Evolutionary conservation across 1,140 invertebrate genomes (phyloP).

Genomic region (Drosophila neocordata): DNA sequence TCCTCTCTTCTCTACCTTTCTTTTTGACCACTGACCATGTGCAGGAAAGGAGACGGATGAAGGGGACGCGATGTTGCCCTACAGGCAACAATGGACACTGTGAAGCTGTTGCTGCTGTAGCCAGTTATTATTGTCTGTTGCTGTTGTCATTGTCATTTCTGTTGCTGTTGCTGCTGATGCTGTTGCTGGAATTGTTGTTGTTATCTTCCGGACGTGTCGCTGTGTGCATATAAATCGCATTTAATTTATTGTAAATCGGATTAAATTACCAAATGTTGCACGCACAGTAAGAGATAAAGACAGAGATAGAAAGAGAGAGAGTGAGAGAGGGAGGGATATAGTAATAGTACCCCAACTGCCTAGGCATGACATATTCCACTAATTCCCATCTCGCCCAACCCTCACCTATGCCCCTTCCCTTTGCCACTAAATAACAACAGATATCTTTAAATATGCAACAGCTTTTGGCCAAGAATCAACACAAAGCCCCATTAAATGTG

Average conservation of each 20-base stretch:
- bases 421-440: slow-evolving; percentile 14
- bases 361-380: slow-evolving; percentile 30
- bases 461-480: slow-evolving; percentile 42
- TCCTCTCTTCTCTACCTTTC: too few species aligned
- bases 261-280: slow-evolving; percentile 81
- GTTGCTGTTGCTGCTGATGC: slow-evolving; percentile 31
- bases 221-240: slow-evolving; percentile 81
- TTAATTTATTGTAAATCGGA: slow-evolving; percentile 82
- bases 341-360: neutral
- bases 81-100: slow-evolving; percentile 69
- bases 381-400: neutral
- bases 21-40: neutral
- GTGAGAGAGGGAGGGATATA: neutral
- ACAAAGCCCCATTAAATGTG: slow-evolving; percentile 45
- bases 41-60: neutral
- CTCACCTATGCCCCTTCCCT: neutral
- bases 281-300: slow-evolving; percentile 41
- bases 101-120: slow-evolving; percentile 46
- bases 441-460: slow-evolving; percentile 51
- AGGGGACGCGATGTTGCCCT: neutral
- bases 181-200: slow-evolving; percentile 57
- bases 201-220: slow-evolving; percentile 81
- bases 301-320: neutral
- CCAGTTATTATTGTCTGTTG: slow-evolving; percentile 46
- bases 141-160: slow-evolving; percentile 45